These are phyloP conservation scores for Vombatus ursinus DNA, from an alignment of 2,113 vertebrate genomes.

Conservation along the genomic window DNA sequence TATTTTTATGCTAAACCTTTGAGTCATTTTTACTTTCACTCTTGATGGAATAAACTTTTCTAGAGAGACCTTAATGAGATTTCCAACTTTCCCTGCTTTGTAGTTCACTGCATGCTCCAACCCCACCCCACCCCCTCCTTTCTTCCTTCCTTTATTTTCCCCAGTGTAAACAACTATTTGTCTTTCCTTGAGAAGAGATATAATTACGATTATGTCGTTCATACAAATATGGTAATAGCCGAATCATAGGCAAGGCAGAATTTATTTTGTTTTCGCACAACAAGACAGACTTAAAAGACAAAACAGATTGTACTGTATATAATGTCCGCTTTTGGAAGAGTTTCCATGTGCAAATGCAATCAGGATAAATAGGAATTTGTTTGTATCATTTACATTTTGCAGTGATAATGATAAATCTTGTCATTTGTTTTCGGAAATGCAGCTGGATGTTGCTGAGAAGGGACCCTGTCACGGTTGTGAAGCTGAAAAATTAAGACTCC, in stretches of 20 bases:
- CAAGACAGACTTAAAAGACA: constrained; percentile 4
- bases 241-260: background rate
- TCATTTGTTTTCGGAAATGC: background rate
- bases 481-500: background rate
- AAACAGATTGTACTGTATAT: constrained; percentile 16
- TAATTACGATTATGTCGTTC: constrained; percentile 47
- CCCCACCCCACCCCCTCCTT: constrained; percentile 45
- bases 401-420: background rate
- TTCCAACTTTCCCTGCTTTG: background rate
- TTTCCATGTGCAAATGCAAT: rapidly evolving
- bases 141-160: constrained; percentile 14
- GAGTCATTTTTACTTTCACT: background rate
- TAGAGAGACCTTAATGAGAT: background rate
- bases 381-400: background rate
- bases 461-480: background rate
- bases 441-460: background rate
- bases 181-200: background rate
- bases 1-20: background rate
- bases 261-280: constrained; percentile 1
- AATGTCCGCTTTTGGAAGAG: background rate
- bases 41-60: background rate
- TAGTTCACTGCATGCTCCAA: background rate
- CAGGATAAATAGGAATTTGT: background rate
- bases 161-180: background rate
- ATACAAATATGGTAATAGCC: constrained; percentile 23